Conservation (phyloP, 2,113 vertebrate genomes). For the Condylura cristata region DNA sequence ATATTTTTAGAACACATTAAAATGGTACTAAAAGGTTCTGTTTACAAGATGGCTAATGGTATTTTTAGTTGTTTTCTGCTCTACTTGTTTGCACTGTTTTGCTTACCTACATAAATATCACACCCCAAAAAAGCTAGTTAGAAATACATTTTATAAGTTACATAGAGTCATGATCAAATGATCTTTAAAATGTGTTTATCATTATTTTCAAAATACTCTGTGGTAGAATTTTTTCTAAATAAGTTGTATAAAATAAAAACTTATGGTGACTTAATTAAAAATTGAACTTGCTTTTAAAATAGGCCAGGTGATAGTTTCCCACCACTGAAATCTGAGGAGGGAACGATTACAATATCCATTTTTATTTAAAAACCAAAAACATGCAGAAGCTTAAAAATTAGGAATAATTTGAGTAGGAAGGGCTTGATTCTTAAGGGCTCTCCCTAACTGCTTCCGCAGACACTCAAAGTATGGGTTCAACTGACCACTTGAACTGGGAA, state of each 20-base stretch:
- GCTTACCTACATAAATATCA: neutral
- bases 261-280: constrained; percentile 21
- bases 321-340: constrained; percentile 5
- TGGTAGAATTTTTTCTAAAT: constrained; percentile 36
- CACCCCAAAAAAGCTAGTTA: neutral
- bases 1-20: neutral
- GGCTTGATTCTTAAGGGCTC: neutral
- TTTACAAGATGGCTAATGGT: neutral
- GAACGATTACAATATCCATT: neutral
- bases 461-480: neutral
- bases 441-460: neutral
- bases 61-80: constrained; percentile 58
- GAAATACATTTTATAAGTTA: constrained; percentile 33
- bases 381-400: neutral
- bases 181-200: neutral
- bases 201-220: constrained; percentile 37
- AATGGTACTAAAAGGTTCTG: neutral
- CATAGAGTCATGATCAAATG: neutral
- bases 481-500: neutral
- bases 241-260: constrained; percentile 43
- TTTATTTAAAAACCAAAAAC: neutral
- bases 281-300: constrained; percentile 48
- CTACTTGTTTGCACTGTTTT: constrained; percentile 39
- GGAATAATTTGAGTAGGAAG: constrained; percentile 1
- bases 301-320: neutral